Conservation (phyloP, 2,797 vertebrate genomes). For the Otus scops region DNA sequence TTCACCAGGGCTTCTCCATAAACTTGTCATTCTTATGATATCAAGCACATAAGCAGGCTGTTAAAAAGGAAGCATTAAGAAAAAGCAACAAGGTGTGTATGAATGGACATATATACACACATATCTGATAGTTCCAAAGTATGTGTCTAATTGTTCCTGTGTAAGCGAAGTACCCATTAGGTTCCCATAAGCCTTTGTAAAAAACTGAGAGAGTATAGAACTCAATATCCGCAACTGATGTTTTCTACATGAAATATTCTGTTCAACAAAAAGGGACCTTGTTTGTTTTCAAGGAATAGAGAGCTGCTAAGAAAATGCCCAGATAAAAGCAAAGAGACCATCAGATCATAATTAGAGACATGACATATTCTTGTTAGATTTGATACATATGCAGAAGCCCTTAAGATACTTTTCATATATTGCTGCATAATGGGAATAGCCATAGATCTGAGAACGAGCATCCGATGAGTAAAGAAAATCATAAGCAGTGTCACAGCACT, state of each 20-base stretch:
- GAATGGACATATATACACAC: rapidly evolving
- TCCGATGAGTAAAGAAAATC: not conserved
- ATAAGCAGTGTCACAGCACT: not conserved
- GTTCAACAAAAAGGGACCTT: not conserved
- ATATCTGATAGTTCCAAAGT: not conserved
- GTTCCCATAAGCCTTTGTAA: not conserved
- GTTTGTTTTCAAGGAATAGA: not conserved
- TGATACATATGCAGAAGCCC: not conserved
- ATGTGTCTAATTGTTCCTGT: not conserved
- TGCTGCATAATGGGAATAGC: not conserved
- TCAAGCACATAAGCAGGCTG: not conserved
- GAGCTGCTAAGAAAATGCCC: not conserved
- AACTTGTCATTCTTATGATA: not conserved
- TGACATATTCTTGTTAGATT: not conserved
- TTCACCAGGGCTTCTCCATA: not conserved
- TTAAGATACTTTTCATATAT: not conserved
- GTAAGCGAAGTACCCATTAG: not conserved
- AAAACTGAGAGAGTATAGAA: not conserved
- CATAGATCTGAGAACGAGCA: not conserved
- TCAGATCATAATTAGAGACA: not conserved
- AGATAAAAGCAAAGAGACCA: not conserved
- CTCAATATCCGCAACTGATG: not conserved
- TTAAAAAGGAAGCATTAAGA: not conserved
- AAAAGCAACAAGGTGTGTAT: rapidly evolving
- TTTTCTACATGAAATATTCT: not conserved